Evolutionary conservation across 1,140 invertebrate genomes (phyloP).

Genomic region (Caenorhabditis remanei): DNA sequence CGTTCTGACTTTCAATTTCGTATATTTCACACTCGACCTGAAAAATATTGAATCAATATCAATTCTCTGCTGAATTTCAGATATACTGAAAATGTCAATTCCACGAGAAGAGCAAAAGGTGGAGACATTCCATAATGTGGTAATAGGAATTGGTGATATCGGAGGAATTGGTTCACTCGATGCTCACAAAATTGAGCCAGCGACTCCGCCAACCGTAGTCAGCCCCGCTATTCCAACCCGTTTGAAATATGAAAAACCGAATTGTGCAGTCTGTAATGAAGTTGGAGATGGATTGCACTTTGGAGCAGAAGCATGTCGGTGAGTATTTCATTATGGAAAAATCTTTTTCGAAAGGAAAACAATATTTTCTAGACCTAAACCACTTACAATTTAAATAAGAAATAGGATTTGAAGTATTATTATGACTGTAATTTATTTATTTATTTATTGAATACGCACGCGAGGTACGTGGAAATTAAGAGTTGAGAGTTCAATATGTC

Average conservation of each 20-base stretch:
- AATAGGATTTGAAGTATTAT: too few species aligned
- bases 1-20: not conserved
- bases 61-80: not conserved
- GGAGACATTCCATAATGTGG: not conserved
- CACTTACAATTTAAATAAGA: too few species aligned
- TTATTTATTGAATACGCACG: too few species aligned
- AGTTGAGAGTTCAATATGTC: too few species aligned
- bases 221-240: not conserved
- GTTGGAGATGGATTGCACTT: constrained; percentile 45
- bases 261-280: constrained; percentile 37
- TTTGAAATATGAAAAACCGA: constrained; percentile 10
- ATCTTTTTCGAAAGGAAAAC: too few species aligned
- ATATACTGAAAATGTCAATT: not conserved
- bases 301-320: constrained; percentile 39
- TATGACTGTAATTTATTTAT: too few species aligned
- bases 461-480: too few species aligned
- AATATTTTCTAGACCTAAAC: too few species aligned
- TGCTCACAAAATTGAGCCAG: not conserved
- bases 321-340: not conserved
- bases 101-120: not conserved
- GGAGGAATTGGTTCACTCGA: not conserved
- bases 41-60: not conserved
- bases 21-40: not conserved
- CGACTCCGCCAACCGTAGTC: not conserved
- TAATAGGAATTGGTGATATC: not conserved